Evolutionary conservation across 2,113 vertebrate species (phyloP).

Genomic region (Dryoscopus gambensis): DNA sequence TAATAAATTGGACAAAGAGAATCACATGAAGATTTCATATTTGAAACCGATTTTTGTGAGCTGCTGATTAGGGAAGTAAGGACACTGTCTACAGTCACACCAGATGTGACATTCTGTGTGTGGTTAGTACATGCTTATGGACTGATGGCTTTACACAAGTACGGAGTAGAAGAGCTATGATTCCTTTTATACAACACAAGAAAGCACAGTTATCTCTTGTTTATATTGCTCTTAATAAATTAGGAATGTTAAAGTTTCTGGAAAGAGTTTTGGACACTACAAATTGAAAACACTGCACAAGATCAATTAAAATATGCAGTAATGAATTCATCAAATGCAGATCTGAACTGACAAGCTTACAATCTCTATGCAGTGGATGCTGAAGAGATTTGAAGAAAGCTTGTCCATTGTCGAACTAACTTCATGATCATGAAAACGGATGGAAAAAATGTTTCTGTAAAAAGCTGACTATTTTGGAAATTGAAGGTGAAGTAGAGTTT

Average conservation of each 20-base stretch:
- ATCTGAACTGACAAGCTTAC: neutral
- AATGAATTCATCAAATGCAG: neutral
- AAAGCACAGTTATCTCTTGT: neutral
- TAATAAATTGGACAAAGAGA: neutral
- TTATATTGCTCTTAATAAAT: neutral
- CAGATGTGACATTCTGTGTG: neutral
- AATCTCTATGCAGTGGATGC: neutral
- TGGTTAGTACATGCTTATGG: neutral
- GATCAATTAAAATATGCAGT: neutral
- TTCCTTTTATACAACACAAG: neutral
- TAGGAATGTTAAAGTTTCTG: neutral
- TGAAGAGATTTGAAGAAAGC: neutral
- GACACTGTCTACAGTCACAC: neutral
- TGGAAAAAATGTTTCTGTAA: neutral
- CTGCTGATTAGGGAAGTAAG: neutral
- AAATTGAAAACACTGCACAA: neutral
- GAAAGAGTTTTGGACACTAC: neutral
- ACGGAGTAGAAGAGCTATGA: neutral
- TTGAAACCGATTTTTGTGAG: neutral
- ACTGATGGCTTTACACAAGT: neutral
- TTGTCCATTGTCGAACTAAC: neutral
- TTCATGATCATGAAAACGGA: neutral
- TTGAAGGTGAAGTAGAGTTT: neutral
- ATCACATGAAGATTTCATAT: neutral
- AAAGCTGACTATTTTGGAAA: neutral